Conservation (phyloP, 1,140 invertebrate genomes). For the Drosophila kurseongensis region DNA sequence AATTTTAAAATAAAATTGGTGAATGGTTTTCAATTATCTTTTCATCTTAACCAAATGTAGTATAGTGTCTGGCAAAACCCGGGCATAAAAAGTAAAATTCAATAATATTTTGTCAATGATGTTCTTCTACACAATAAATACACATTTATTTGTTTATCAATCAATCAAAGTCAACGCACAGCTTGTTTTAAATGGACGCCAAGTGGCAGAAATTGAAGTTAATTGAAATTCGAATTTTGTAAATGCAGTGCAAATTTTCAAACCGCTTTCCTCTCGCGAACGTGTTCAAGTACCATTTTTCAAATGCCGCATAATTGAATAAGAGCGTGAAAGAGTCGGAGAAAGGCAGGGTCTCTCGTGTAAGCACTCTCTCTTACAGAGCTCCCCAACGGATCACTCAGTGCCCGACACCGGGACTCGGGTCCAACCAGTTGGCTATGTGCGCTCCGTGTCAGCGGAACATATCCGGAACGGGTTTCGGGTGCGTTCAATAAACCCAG, state of each 20-base stretch:
- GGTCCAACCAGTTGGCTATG: slow-evolving; percentile 52
- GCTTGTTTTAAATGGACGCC: slow-evolving; percentile 34
- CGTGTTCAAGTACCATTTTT: neutral
- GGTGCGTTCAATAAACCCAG: slow-evolving; percentile 30
- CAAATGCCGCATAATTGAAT: slow-evolving; percentile 32
- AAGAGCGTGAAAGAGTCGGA: slow-evolving; percentile 17
- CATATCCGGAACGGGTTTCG: slow-evolving; percentile 62
- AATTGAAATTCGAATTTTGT: slow-evolving; percentile 57
- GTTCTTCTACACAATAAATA: neutral
- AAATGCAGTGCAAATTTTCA: slow-evolving; percentile 42
- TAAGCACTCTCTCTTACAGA: slow-evolving; percentile 12
- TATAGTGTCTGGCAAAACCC: too few relatives aligned
- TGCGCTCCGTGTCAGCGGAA: slow-evolving; percentile 45
- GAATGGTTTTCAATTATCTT: too few relatives aligned
- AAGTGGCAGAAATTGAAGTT: slow-evolving; percentile 62
- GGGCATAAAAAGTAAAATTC: too few relatives aligned
- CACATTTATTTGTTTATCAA: slow-evolving; percentile 22
- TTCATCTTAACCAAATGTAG: too few relatives aligned
- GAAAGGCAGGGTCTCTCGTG: slow-evolving; percentile 14
- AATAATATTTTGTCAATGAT: too few relatives aligned
- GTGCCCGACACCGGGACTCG: neutral
- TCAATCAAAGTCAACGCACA: slow-evolving; percentile 21
- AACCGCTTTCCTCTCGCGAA: slow-evolving; percentile 8
- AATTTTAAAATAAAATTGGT: too few relatives aligned
- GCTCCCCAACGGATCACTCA: neutral